Conservation (phyloP, 2,113 vertebrate species). For the Dasypus novemcinctus region DNA sequence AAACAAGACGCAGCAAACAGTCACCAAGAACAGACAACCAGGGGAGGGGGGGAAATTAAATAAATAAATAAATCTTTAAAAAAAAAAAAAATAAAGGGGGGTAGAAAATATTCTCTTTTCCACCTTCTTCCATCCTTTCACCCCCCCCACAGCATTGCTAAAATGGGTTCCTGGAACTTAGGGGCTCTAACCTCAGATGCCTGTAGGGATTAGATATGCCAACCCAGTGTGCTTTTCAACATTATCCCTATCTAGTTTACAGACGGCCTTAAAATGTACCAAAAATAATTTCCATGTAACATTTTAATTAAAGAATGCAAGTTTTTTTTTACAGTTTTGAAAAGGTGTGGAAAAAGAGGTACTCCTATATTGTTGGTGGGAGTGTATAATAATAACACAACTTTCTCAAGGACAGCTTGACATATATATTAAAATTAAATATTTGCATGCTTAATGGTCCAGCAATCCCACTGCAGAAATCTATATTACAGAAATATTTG, state of each 20-base stretch:
- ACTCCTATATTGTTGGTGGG: neutral
- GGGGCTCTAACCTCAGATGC: neutral
- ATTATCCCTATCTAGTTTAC: neutral
- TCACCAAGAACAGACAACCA: too few relatives aligned
- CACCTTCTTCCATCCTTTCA: neutral
- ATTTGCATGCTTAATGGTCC: neutral
- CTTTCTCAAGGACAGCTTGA: neutral
- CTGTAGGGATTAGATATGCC: neutral
- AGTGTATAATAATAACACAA: neutral
- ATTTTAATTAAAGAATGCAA: neutral
- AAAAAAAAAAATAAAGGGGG: too few relatives aligned
- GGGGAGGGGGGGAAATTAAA: too few relatives aligned
- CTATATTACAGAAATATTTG: neutral
- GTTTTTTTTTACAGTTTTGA: neutral
- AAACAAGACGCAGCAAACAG: too few relatives aligned
- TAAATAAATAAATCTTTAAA: too few relatives aligned
- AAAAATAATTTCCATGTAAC: neutral
- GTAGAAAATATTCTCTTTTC: neutral
- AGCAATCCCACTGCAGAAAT: neutral
- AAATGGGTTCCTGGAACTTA: neutral
- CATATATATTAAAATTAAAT: neutral
- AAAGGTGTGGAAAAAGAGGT: neutral
- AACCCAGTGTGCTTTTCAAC: neutral
- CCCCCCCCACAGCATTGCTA: neutral
- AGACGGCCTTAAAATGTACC: neutral